Conservation (phyloP, 2,797 vertebrate species). For the Dendrocincla tyrannina region DNA sequence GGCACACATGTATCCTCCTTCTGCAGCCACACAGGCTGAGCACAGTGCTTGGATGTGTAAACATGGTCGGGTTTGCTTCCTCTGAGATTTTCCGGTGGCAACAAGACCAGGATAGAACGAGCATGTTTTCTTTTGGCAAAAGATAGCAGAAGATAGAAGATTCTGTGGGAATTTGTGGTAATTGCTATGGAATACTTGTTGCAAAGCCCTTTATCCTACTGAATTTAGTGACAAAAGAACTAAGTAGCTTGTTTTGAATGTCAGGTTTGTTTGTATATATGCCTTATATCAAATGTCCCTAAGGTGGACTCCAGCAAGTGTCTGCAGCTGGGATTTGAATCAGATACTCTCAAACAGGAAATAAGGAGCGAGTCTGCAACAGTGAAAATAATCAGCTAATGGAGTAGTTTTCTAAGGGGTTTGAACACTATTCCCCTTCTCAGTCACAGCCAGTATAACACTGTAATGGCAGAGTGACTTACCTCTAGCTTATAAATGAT, state of each 20-base stretch:
- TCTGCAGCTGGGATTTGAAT: background rate
- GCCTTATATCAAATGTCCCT: background rate
- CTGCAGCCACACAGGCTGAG: background rate
- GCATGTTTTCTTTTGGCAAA: background rate
- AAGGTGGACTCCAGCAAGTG: background rate
- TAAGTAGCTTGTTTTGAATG: background rate
- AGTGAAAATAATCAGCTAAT: background rate
- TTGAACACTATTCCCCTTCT: background rate
- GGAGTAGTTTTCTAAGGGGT: background rate
- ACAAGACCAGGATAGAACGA: background rate
- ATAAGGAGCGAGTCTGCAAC: background rate
- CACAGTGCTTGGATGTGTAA: rapidly evolving
- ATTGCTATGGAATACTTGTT: background rate
- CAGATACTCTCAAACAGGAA: background rate
- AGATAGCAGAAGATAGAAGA: background rate
- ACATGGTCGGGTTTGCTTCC: background rate
- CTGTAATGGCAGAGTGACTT: background rate
- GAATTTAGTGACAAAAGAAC: background rate
- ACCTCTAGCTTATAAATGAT: background rate
- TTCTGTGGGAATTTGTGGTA: background rate
- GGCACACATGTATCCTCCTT: too few species aligned
- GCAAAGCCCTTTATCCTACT: background rate
- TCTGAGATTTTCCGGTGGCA: background rate
- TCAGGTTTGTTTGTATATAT: background rate
- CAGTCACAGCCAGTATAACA: background rate